Evolutionary conservation across 2,797 vertebrate genomes (phyloP).

Genomic region (Esox lucius): DNA sequence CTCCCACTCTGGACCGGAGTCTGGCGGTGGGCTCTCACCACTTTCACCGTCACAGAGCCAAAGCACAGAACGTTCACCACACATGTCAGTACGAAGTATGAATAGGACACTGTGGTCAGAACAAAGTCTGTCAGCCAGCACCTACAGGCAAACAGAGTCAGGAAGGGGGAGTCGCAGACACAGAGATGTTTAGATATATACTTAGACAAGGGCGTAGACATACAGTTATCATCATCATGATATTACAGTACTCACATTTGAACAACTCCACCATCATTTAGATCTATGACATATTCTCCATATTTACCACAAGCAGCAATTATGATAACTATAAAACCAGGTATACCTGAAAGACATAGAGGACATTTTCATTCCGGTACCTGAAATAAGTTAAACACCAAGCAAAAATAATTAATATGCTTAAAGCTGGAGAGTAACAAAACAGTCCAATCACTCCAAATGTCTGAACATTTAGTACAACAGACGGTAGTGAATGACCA

Average conservation of each 20-base stretch:
- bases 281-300: background rate
- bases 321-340: background rate
- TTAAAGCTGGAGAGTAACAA: background rate
- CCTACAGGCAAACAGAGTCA: background rate
- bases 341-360: background rate
- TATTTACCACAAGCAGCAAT: background rate
- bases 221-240: background rate
- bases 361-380: background rate
- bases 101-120: background rate
- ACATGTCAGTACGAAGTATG: background rate
- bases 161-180: background rate
- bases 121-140: background rate
- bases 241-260: background rate
- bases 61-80: background rate
- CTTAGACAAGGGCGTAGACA: background rate
- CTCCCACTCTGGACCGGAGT: background rate
- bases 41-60: background rate
- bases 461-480: too few species aligned
- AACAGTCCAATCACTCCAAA: too few species aligned
- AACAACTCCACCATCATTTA: background rate
- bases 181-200: too few species aligned
- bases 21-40: background rate
- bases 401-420: background rate
- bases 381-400: background rate
- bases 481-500: too few species aligned